These are phyloP conservation scores for Microctonus hyperodae DNA, from an alignment of 2,888 invertebrate genomes.

Conservation along the genomic window DNA sequence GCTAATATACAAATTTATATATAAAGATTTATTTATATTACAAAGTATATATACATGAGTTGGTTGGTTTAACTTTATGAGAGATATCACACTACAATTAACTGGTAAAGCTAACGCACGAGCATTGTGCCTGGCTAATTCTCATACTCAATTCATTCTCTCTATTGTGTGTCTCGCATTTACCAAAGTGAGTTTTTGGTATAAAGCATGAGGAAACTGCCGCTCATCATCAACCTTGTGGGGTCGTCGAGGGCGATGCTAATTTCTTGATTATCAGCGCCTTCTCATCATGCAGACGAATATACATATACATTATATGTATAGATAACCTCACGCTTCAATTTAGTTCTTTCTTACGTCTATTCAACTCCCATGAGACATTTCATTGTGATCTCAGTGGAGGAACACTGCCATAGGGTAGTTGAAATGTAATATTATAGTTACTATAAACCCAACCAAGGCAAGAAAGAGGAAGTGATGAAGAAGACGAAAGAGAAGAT, in stretches of 20 bases:
- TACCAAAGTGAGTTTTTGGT: background rate
- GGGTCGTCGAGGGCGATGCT: slow-evolving; percentile 32
- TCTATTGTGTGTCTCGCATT: no score
- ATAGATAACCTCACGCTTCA: background rate
- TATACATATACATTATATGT: no score
- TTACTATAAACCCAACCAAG: background rate
- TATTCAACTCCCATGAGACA: slow-evolving; percentile 5
- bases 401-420: background rate
- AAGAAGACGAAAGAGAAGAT: background rate
- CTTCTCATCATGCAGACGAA: slow-evolving; percentile 27
- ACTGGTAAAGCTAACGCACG: background rate
- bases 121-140: background rate
- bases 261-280: slow-evolving; percentile 38
- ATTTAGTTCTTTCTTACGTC: background rate
- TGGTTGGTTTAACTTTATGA: background rate
- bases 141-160: background rate
- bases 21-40: no score
- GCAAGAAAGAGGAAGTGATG: background rate
- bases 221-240: slow-evolving; percentile 23
- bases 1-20: background rate
- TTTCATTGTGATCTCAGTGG: slow-evolving; percentile 20
- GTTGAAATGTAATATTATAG: slow-evolving; percentile 2
- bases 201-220: background rate
- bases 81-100: background rate
- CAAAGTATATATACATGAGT: background rate